Evolutionary conservation across 2,113 vertebrate species (phyloP), one percentile per base, ranked within the genome.

Genomic region (Struthidea cinerea): DNA sequence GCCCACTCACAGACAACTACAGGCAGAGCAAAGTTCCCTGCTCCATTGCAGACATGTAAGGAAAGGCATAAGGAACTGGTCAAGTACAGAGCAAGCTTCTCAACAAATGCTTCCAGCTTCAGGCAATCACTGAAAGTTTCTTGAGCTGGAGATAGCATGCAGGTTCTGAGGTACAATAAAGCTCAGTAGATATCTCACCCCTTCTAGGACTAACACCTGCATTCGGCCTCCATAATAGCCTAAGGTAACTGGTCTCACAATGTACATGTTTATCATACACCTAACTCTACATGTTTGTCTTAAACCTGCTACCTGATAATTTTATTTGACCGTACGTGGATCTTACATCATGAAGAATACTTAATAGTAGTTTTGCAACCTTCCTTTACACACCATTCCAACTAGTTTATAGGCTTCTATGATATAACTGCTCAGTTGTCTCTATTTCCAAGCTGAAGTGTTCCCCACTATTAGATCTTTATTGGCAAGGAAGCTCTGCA

Each of bases 41-140:
- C 33, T 78, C 28, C 33, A 10, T 2, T 79, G 70, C 23, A 59
- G 30, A 16, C 23, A 23, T 0, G 0, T 39, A 59, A 59, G 35
- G 61, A 74, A 86, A 53, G 21, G 21, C 37, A 30, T 52, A 82
- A 88, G 21, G n/a, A 83, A 60, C 6, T 69, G 57, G 56, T 32
- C 44, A 87, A 82, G 26, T 16, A 86, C 26, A 79, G 24, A 60
- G 15, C 1, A 12, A 71, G 19, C 12, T 82, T 23, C 47, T 90
- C 42, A 59, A 4, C 10, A 75, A 1, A 1, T 68, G 14, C 27
- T 75, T 44, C 69, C 78, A 94, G 60, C 56, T 82, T 90, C 61
- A 52, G 75, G 70, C 35, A 65, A 6, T n/a, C 46, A 20, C 24
- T 32, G n/a, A 39, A 20, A 33, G 68, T 76, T 88, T 93, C 49